Evolutionary conservation across 1,140 invertebrate species (phyloP).

Genomic region (Caligus rogercresseyi): DNA sequence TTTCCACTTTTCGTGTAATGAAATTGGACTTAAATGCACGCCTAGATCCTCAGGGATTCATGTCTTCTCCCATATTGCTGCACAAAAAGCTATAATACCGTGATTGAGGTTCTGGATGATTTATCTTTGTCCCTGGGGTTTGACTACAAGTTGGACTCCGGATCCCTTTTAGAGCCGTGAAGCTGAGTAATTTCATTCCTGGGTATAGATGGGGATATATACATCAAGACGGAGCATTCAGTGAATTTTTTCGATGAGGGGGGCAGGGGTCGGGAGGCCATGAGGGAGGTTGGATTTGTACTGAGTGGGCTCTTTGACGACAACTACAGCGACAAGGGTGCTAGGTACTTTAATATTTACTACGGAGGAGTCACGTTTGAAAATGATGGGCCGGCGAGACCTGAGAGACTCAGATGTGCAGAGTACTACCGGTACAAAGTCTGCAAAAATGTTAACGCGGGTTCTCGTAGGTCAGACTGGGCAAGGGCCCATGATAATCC

Average conservation of each 20-base stretch:
- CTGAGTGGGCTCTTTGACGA: constrained; percentile 16
- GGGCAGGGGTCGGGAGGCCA: constrained; percentile 2
- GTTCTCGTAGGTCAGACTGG: constrained; percentile 22
- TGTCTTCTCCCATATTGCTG: constrained; percentile 23
- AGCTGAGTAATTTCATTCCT: constrained; percentile 23
- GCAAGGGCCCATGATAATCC: constrained; percentile 22
- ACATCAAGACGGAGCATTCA: constrained; percentile 18
- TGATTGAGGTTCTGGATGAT: constrained; percentile 20
- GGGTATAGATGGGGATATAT: constrained; percentile 24
- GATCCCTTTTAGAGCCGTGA: constrained; percentile 24
- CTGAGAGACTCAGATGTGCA: constrained; percentile 6
- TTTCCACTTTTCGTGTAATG: constrained; percentile 16
- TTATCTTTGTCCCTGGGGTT: constrained; percentile 21
- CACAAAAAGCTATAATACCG: constrained; percentile 22
- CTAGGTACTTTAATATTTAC: constrained; percentile 19
- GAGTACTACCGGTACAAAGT: not conserved
- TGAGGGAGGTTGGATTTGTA: constrained; percentile 21
- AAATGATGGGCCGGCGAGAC: constrained; percentile 22
- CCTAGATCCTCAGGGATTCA: constrained; percentile 20
- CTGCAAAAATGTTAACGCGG: constrained; percentile 18
- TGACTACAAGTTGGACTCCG: constrained; percentile 23
- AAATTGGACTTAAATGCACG: constrained; percentile 22
- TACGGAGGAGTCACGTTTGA: constrained; percentile 22
- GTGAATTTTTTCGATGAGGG: constrained; percentile 20
- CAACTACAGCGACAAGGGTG: constrained; percentile 19